These are phyloP conservation scores for Platycercus adscitus DNA, from an alignment of 2,113 vertebrate genomes.

Conservation along the genomic window DNA sequence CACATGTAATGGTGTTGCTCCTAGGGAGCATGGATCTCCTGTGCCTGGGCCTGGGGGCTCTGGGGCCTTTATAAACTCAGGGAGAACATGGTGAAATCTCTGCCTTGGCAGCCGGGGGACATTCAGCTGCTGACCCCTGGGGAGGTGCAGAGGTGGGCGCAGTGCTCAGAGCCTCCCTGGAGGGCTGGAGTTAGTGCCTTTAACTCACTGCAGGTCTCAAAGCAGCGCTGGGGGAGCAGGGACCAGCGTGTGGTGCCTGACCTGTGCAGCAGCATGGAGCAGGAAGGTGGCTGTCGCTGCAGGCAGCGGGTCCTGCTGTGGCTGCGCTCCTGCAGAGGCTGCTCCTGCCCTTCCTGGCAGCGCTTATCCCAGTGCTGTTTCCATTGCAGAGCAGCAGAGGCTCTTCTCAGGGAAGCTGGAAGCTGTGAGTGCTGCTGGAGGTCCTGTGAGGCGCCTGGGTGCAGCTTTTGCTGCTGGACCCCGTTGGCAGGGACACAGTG, in stretches of 20 bases:
- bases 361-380: neutral
- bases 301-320: neutral
- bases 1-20: neutral
- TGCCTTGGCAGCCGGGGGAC: neutral
- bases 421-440: fast-evolving
- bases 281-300: neutral
- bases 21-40: fast-evolving
- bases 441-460: neutral
- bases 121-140: neutral
- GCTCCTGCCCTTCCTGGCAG: neutral
- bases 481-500: neutral
- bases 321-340: neutral
- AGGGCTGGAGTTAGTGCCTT: neutral
- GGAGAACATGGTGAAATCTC: neutral
- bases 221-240: neutral
- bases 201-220: neutral
- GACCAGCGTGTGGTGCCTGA: neutral
- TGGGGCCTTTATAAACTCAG: neutral
- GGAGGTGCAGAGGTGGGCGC: neutral
- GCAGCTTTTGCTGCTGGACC: neutral
- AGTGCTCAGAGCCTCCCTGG: neutral
- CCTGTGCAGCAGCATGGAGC: neutral
- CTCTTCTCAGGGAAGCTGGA: neutral
- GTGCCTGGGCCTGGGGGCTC: fast-evolving
- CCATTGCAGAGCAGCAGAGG: neutral